Base-by-base conservation (phyloP, 2,888 invertebrate genomes). In the Caenorhabditis sp. region DNA sequence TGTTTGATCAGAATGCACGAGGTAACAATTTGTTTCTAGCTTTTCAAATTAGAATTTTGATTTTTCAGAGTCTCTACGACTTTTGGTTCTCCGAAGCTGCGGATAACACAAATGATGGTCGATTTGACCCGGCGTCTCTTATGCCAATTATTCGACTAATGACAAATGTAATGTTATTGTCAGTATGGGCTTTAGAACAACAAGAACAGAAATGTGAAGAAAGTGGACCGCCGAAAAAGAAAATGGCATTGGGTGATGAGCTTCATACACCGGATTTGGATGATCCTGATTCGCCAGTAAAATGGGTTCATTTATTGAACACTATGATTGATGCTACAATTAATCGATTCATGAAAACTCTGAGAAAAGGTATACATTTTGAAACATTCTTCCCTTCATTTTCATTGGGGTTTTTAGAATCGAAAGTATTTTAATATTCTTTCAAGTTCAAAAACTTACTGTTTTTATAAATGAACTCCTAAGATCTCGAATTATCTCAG, bases 1-100 rank as follows among this genome's bases (percentile, higher is more conserved):
- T 65, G 65, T 10, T 54, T 76, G 3, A 68, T 68, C 2, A 17
- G 67, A 43, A 65, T 75, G 50, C 67, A 70, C 21, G 75, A 75
- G 56, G 62, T 53, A 17, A 43, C 4, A 3, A 43, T 43, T n/a
- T n/a, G n/a, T n/a, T n/a, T n/a, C n/a, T n/a, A n/a, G n/a, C n/a
- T n/a, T n/a, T n/a, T n/a, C n/a, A n/a, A n/a, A n/a, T n/a, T n/a
- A n/a, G n/a, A n/a, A n/a, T 58, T 26, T 31, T 43, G 43, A 49
- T 43, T 14, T 38, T 25, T 1, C 60, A 60, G 59, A 73, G 50
- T 26, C 25, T 73, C 3, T 50, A 65, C 26, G 73, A 68, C 1
- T 63, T 60, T 20, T 69, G 68, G 68, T 49, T 69, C n/a, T 38
- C 38, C 20, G 68, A 72, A 23, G 60, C 59, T 3, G 66, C 43